Evolutionary conservation across 2,797 vertebrate genomes (phyloP).

Genomic region (Gorsachius magnificus): DNA sequence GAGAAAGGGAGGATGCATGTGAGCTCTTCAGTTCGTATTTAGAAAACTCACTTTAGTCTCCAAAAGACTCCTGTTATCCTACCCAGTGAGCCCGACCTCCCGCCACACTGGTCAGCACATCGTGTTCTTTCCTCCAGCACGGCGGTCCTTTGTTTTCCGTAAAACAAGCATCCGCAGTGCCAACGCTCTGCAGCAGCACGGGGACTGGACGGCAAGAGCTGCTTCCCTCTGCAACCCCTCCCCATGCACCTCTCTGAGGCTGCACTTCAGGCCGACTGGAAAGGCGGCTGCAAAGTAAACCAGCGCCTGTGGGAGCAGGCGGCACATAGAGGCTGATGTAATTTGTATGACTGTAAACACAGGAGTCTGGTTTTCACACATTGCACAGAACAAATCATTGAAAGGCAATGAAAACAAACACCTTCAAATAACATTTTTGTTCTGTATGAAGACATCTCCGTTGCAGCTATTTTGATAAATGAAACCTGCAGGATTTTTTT

Average conservation of each 20-base stretch:
- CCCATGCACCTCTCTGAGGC: neutral
- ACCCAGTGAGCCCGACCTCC: neutral
- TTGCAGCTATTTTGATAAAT: neutral
- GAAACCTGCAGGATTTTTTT: neutral
- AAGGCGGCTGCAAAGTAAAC: neutral
- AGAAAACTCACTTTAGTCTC: neutral
- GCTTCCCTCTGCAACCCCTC: neutral
- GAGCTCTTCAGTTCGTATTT: neutral
- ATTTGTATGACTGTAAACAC: neutral
- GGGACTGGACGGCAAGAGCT: neutral
- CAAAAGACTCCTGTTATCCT: neutral
- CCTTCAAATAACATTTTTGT: neutral
- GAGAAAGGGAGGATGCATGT: neutral
- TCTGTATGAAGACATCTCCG: neutral
- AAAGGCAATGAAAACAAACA: neutral
- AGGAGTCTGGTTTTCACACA: neutral
- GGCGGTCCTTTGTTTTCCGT: accelerated
- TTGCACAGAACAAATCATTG: neutral
- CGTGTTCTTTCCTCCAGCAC: neutral
- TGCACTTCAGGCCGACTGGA: neutral
- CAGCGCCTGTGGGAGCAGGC: neutral
- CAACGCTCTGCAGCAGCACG: neutral
- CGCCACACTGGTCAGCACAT: neutral
- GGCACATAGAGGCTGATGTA: neutral
- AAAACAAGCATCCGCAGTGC: neutral